phyloP scores from a whole-genome alignment of 2,888 invertebrate species.

The Luperina testacea region DNA sequence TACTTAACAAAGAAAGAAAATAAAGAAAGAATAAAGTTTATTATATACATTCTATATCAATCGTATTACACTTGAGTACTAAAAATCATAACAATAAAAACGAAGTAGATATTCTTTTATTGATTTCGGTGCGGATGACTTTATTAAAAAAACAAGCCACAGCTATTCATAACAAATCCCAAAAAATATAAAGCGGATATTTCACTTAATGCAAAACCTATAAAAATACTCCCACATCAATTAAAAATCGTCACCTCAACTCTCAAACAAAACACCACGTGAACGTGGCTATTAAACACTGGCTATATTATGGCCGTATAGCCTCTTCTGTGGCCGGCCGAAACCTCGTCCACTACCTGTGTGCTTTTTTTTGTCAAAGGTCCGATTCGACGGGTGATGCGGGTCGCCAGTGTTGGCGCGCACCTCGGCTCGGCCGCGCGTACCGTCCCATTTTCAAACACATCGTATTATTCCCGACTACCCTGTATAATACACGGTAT shows the following conservation, averaged over 20 bases:
- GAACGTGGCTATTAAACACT: constrained; percentile 48
- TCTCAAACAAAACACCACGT: constrained; percentile 62
- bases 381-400: constrained; percentile 78
- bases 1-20: too few species aligned
- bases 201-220: constrained; percentile 23
- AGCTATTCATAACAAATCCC: constrained; percentile 14
- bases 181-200: constrained; percentile 11
- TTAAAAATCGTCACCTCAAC: constrained; percentile 41
- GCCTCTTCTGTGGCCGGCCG: constrained; percentile 44
- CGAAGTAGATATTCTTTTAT: not conserved
- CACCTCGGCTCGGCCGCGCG: constrained; percentile 81
- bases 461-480: constrained; percentile 41
- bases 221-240: constrained; percentile 60
- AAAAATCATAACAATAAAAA: not conserved
- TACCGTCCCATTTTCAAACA: constrained; percentile 53
- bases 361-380: constrained; percentile 82
- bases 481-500: constrained; percentile 4
- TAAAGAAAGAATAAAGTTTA: too few species aligned
- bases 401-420: constrained; percentile 82
- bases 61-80: not conserved
- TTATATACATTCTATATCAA: too few species aligned
- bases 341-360: constrained; percentile 74
- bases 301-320: constrained; percentile 42
- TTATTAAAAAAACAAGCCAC: constrained; percentile 2
- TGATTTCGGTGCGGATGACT: accelerated